These are phyloP conservation scores for Megaleporinus macrocephalus DNA, from an alignment of 2,113 vertebrate species.

Conservation along the genomic window DNA sequence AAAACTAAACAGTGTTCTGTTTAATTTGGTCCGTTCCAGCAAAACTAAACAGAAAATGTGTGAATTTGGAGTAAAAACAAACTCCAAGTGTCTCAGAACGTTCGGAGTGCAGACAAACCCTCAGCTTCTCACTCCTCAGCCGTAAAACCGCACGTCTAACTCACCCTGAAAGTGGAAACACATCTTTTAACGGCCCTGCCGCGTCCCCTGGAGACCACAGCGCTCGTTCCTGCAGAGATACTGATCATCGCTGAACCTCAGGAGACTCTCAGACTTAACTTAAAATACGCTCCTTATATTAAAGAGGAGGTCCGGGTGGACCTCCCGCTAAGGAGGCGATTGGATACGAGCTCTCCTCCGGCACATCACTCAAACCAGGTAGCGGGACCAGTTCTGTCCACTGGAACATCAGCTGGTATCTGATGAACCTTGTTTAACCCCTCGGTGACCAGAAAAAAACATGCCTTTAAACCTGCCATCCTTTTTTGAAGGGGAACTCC, in stretches of 20 bases:
- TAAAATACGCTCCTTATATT: conserved; percentile 33
- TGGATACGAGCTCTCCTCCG: conserved; percentile 20
- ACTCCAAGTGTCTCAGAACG: too few relatives aligned
- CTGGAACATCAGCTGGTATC: too few relatives aligned
- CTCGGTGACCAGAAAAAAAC: too few relatives aligned
- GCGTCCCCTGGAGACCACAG: conserved; percentile 4
- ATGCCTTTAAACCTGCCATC: too few relatives aligned
- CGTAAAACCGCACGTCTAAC: background rate
- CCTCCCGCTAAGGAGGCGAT: background rate
- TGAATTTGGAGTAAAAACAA: too few relatives aligned
- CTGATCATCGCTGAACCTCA: conserved; percentile 50
- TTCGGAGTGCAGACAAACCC: too few relatives aligned
- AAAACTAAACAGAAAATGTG: too few relatives aligned
- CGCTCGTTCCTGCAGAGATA: conserved; percentile 47
- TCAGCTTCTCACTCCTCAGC: conserved; percentile 7
- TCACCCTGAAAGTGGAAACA: conserved; percentile 24
- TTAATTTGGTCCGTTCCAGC: too few relatives aligned
- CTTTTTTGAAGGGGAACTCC: too few relatives aligned
- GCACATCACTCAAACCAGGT: conserved; percentile 33
- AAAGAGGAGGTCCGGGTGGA: background rate
- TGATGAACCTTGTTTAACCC: too few relatives aligned
- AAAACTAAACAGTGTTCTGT: background rate
- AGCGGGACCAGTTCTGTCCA: too few relatives aligned
- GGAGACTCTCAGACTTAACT: conserved; percentile 35
- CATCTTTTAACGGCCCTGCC: conserved; percentile 4